Percentiles rank a stretch among this genome's conserved stretches.
These are phyloP conservation scores for Ictidomys tridecemlineatus DNA, from an alignment of 2,113 vertebrate species.

Conservation along the genomic window DNA sequence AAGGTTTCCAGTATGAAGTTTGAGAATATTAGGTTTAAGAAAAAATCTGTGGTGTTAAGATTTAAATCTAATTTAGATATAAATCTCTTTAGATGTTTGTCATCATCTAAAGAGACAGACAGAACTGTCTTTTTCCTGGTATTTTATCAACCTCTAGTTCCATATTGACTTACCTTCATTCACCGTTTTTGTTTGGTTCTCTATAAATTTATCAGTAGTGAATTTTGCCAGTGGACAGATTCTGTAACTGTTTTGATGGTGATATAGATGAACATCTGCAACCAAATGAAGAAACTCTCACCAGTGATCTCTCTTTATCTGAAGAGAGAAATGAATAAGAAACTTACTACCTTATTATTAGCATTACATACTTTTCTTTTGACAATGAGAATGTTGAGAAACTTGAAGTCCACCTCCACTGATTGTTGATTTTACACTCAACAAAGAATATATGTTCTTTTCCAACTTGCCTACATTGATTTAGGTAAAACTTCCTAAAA, in stretches of 20 bases:
- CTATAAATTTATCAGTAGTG: constrained; percentile 9
- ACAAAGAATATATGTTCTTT: constrained; percentile 21
- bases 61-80: neutral
- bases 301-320: neutral
- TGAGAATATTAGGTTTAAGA: neutral
- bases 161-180: constrained; percentile 1
- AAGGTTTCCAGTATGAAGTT: constrained; percentile 11
- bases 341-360: neutral
- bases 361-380: constrained; percentile 39
- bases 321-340: neutral
- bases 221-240: neutral
- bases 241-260: neutral
- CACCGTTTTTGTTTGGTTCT: neutral
- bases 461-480: neutral
- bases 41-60: constrained; percentile 3
- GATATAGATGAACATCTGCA: neutral
- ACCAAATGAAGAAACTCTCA: neutral
- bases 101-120: neutral
- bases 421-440: constrained; percentile 33
- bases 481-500: constrained; percentile 47
- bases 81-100: neutral
- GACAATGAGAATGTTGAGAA: constrained; percentile 28
- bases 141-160: constrained; percentile 2
- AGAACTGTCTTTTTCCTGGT: neutral
- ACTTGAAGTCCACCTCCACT: neutral